phyloP scores from a whole-genome alignment of 2,113 vertebrate species.

The Gorsachius goisagi region DNA sequence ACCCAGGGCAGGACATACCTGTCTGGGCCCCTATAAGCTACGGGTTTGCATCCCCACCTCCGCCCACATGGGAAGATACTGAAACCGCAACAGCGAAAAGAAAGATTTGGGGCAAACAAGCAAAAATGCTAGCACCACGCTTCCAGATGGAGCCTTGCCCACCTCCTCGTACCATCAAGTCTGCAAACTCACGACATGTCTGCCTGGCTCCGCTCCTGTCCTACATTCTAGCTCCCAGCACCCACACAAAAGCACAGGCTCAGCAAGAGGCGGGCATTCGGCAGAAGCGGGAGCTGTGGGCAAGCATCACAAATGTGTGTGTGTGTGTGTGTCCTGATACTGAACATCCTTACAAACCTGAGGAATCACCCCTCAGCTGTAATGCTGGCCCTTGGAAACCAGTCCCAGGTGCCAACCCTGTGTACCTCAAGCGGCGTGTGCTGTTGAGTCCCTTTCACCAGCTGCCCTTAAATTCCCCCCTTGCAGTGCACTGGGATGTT shows the following conservation, averaged over 20 bases:
- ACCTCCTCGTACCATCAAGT: rapidly evolving
- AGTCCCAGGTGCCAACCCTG: background rate
- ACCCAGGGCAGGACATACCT: background rate
- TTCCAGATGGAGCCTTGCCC: background rate
- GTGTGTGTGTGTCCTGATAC: too few relatives aligned
- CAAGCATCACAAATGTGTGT: background rate
- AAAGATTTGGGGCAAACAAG: background rate
- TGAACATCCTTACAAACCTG: background rate
- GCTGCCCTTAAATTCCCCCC: background rate
- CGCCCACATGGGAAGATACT: background rate
- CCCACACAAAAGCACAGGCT: background rate
- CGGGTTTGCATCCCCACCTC: background rate
- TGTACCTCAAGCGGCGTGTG: background rate
- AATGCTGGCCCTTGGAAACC: background rate
- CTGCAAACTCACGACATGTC: rapidly evolving
- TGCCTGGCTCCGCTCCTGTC: background rate
- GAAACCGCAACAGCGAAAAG: background rate
- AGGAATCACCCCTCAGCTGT: background rate
- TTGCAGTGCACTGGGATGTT: background rate
- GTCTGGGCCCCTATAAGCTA: background rate
- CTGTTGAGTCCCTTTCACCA: background rate
- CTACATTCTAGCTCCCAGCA: background rate
- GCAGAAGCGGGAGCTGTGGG: background rate
- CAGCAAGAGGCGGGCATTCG: background rate
- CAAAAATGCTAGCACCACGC: background rate